A percentile compares a stretch with the other conserved stretches of the same genome.
phyloP scores from a whole-genome alignment of 35 echinoderm and acorn worm species.

The Lytechinus pictus region DNA sequence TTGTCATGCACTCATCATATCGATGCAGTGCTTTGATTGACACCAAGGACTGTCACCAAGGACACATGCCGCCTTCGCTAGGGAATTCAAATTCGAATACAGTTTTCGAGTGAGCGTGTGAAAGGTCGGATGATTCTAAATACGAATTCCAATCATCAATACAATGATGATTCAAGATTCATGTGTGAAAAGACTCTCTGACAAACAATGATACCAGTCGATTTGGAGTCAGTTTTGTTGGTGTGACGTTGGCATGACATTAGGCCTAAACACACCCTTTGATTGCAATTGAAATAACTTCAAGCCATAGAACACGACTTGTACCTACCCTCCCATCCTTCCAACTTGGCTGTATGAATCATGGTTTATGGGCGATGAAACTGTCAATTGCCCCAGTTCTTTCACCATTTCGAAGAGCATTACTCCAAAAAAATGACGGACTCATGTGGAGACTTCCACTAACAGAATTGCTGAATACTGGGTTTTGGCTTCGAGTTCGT shows the following conservation, averaged over 20 bases:
- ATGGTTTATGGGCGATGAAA: not conserved
- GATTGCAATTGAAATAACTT: not conserved
- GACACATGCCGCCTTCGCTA: no score
- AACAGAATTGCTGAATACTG: not conserved
- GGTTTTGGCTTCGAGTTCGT: not conserved
- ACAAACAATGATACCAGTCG: no score
- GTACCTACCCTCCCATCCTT: not conserved
- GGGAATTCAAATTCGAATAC: no score
- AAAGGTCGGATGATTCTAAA: no score
- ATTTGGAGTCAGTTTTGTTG: no score
- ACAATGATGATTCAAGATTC: no score
- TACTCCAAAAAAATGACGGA: not conserved
- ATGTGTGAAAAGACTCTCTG: no score
- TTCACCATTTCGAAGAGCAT: not conserved
- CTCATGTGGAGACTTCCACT: not conserved
- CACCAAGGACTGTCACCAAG: not conserved
- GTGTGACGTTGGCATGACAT: no score
- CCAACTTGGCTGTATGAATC: not conserved
- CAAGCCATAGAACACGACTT: not conserved
- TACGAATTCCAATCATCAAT: no score
- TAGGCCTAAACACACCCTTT: no score
- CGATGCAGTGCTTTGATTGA: not conserved
- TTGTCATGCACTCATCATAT: no score
- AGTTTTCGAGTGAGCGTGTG: no score
- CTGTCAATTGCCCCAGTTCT: conserved; percentile 9